Evolutionary conservation across 2,113 vertebrate species (phyloP).

Genomic region (Turnix velox): DNA sequence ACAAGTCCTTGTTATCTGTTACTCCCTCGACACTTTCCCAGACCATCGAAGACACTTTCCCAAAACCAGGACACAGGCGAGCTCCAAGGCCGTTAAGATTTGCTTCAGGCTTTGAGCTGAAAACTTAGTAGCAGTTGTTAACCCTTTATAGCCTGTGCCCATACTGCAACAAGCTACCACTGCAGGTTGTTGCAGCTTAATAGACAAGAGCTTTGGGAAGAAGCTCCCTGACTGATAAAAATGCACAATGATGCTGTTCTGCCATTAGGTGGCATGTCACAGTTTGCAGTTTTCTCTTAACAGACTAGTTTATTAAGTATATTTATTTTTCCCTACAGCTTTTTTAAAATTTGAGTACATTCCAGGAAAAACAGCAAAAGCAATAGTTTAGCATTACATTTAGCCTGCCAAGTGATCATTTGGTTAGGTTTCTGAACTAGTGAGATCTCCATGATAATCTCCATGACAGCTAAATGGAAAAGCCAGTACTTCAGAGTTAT

Average conservation of each 20-base stretch:
- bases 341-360: neutral
- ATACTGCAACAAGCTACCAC: no score
- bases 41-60: no score
- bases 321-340: neutral
- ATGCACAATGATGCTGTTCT: neutral
- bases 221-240: accelerated
- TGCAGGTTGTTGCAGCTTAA: neutral
- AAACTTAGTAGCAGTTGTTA: no score
- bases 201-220: neutral
- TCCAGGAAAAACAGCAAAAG: neutral
- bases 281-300: neutral
- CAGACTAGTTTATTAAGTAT: neutral
- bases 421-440: neutral
- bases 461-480: neutral
- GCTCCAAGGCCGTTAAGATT: no score
- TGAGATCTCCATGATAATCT: neutral
- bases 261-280: neutral
- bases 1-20: no score
- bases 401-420: neutral
- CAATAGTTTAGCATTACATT: neutral
- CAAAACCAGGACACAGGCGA: no score
- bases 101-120: no score
- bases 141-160: no score
- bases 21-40: no score
- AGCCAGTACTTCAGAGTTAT: neutral